These are phyloP conservation scores for Synergus umbraculus DNA, from an alignment of 2,888 invertebrate genomes.

Conservation along the genomic window DNA sequence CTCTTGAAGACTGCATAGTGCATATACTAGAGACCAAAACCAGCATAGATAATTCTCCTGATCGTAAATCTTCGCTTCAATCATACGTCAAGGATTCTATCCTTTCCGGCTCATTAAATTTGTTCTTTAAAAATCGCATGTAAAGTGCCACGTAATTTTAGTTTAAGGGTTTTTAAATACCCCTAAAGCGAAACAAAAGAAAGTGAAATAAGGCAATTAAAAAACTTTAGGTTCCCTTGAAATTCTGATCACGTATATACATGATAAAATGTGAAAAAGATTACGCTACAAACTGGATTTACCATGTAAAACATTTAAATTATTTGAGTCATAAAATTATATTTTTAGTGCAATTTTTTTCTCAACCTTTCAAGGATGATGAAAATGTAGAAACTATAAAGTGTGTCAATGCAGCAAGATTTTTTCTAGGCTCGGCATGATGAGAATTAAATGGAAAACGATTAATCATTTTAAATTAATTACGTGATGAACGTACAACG, in stretches of 20 bases:
- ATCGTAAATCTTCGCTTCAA: slow-evolving; percentile 18
- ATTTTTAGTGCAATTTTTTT: background rate
- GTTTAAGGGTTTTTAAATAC: background rate
- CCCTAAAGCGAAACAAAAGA: background rate
- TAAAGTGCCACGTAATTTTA: background rate
- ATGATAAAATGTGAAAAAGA: too few relatives aligned
- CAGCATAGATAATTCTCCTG: background rate
- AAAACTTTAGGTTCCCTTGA: background rate
- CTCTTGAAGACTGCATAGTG: background rate
- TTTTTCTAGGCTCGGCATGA: background rate
- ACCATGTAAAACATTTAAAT: too few relatives aligned
- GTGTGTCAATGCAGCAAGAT: background rate
- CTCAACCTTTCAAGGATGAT: background rate
- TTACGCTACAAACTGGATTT: too few relatives aligned
- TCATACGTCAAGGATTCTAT: slow-evolving; percentile 19
- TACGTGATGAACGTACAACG: background rate
- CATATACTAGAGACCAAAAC: background rate
- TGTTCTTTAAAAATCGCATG: background rate
- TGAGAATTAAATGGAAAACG: background rate
- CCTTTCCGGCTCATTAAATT: slow-evolving; percentile 15
- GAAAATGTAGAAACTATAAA: background rate
- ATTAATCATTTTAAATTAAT: background rate
- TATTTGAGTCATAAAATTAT: too few relatives aligned
- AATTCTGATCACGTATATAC: background rate
- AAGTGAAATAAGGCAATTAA: background rate